Base-by-base conservation (phyloP, 2,888 invertebrate genomes). In the Orchesella flavescens region DNA sequence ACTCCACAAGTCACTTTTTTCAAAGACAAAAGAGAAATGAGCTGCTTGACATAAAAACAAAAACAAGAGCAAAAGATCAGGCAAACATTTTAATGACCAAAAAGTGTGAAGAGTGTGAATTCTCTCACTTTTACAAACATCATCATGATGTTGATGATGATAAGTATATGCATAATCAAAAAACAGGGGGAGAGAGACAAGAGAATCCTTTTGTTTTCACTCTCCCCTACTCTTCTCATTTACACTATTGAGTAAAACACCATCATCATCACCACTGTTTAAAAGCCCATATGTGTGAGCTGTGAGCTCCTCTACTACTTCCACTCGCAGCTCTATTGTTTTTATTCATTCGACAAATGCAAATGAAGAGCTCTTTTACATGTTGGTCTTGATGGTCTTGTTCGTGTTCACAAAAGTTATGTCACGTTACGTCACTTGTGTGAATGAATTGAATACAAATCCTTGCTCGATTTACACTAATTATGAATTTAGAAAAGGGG, bases 271-370 rank as follows among this genome's bases (percentile, higher is more conserved):
- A 15, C 34, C 66, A 43, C 57, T 69, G 12, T 55, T 77, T 78
- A 78, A 71, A 78, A 78, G 13, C 61, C 63, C 78, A 77, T 78
- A 63, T 71, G 63, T 68, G 76, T 66, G 57, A 76, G 57, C 43
- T 66, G 66, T 44, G n/a, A 71, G 19, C 55, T 71, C 23, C n/a
- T 24, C 17, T 13, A 12, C 12, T 7, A 9, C 21, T 44, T 24
- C 21, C 23, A 9, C 24, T 53, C 10, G 24, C 53, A 24, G 23
- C 10, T 75, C 76, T 68, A 55, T 76, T 76, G 76, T 76, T 76
- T 43, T 24, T 71, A 34, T 34, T 34, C 34, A 34, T 2, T 34
- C 34, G 34, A 7, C 34, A n/a, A 34, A 34, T 34, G 34, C 34
- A 34, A 34, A 34, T 34, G 34, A 34, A 34, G 34, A 34, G 34